Conservation (phyloP, 2,797 vertebrate genomes). For the Chelon auratus region DNA sequence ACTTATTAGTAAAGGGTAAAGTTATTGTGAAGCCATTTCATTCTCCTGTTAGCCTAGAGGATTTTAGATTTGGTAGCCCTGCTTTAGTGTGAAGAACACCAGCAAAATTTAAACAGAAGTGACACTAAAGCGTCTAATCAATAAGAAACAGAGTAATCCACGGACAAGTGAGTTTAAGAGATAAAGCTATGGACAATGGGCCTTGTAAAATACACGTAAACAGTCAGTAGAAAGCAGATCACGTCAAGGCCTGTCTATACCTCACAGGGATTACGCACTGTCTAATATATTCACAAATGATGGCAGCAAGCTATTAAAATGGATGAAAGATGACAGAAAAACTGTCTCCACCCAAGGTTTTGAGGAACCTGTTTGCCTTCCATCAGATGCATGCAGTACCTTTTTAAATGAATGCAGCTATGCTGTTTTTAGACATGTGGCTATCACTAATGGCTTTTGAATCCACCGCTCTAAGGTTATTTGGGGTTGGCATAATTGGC, state of each 20-base stretch:
- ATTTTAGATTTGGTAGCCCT: slow-evolving; percentile 26
- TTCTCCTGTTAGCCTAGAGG: slow-evolving; percentile 33
- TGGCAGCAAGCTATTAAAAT: slow-evolving; percentile 53
- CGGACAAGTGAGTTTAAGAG: slow-evolving; percentile 56
- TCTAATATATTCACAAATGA: slow-evolving; percentile 48
- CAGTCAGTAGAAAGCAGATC: slow-evolving; percentile 52
- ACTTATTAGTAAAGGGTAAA: slow-evolving; percentile 33
- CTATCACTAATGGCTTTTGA: slow-evolving; percentile 38
- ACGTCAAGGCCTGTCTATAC: slow-evolving; percentile 41
- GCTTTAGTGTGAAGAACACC: slow-evolving; percentile 30
- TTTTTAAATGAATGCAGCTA: slow-evolving; percentile 6
- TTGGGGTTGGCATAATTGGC: slow-evolving; percentile 69
- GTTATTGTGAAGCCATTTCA: slow-evolving; percentile 29
- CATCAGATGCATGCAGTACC: slow-evolving; percentile 6
- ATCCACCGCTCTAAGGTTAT: slow-evolving; percentile 53
- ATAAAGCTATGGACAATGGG: slow-evolving; percentile 62
- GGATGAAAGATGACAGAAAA: slow-evolving; percentile 47
- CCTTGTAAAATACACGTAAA: slow-evolving; percentile 67
- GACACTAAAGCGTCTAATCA: slow-evolving; percentile 64
- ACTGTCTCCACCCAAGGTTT: slow-evolving; percentile 37
- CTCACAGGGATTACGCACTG: slow-evolving; percentile 40
- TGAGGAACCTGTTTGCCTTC: slow-evolving; percentile 27
- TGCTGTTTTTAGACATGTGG: slow-evolving; percentile 23
- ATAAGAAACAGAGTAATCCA: slow-evolving; percentile 72
- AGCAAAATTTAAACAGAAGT: slow-evolving; percentile 39